phyloP scores from a whole-genome alignment of 2,113 vertebrate genomes.

The Heliornis fulica region DNA sequence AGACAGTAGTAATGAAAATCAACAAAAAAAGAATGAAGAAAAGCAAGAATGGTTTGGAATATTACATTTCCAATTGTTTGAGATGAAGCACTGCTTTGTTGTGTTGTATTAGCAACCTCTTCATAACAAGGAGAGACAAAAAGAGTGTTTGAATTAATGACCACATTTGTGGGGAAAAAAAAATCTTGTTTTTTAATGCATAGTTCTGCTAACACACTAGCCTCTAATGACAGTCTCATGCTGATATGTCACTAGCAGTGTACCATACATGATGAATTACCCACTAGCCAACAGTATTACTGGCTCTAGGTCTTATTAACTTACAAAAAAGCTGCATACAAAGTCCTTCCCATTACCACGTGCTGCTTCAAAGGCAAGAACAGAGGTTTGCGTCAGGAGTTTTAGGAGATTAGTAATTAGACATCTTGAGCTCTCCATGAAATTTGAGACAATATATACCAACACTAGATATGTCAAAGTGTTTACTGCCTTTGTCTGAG shows the following conservation, averaged over 20 bases:
- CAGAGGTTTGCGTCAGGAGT: neutral
- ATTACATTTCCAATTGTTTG: neutral
- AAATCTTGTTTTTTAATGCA: neutral
- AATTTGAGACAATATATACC: neutral
- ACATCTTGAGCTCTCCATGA: neutral
- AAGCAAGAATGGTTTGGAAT: neutral
- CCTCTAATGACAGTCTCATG: neutral
- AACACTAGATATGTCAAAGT: neutral
- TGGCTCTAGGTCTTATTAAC: neutral
- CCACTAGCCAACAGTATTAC: neutral
- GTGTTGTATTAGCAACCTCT: neutral
- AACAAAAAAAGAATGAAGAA: neutral
- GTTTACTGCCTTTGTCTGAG: neutral
- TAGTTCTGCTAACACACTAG: neutral
- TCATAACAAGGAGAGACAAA: neutral
- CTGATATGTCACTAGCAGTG: neutral
- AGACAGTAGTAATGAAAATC: neutral
- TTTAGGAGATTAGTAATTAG: neutral
- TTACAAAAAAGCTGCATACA: neutral
- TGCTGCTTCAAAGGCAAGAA: neutral
- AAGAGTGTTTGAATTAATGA: conserved; percentile 20
- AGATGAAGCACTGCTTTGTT: neutral
- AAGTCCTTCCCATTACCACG: neutral
- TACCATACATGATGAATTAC: neutral
- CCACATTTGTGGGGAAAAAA: neutral